Base-by-base conservation (phyloP, 2,113 vertebrate species). In the Halcyon malimbica region DNA sequence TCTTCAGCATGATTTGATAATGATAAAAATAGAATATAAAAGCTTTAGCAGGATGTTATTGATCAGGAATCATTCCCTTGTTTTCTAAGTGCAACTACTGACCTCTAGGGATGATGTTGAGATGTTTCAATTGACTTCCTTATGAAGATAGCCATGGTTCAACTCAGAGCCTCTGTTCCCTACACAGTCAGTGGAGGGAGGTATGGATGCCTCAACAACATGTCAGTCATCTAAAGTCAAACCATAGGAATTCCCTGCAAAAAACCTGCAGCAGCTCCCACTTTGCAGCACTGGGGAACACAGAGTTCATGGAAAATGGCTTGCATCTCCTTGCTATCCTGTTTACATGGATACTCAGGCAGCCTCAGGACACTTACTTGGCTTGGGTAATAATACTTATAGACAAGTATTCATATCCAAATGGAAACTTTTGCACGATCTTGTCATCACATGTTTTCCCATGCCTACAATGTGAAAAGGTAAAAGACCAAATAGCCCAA, bases 1-100 rank as follows among this genome's bases (percentile, higher is more conserved):
- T 88, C 77, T 89, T 95, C 90, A 83, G 16, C 39, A 39, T 35
- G 82, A 93, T 86, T 96, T 88, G 63, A 83, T 86, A 92, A 92
- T 59, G 71, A 93, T 59, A 90, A 74, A 95, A 91, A 76, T 39
- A 79, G 29, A 85, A 28, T 46, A 69, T 25, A 69, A 86, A 93
- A 89, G 50, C 46, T 74, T 80, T 74, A 77, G 25, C 33, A 81
- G 54, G 33, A 44, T 87, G 29, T 39, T 84, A 81, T 28, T 78
- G 26, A 67, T 50, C 56, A 77, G 16, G 21, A 77, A 68, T 74
- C n/a, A 71, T 81, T 89, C 35, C 18, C 15, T 90, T 83, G 60
- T 88, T 90, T 92, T 78, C 76, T 46, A 90, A 86, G 79, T 41
- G n/a, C 51, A 91, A 37, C 42, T 44, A 60, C 23, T 89, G 94